phyloP scores from a whole-genome alignment of 2,888 invertebrate species.

The Cosmia pyralina region DNA sequence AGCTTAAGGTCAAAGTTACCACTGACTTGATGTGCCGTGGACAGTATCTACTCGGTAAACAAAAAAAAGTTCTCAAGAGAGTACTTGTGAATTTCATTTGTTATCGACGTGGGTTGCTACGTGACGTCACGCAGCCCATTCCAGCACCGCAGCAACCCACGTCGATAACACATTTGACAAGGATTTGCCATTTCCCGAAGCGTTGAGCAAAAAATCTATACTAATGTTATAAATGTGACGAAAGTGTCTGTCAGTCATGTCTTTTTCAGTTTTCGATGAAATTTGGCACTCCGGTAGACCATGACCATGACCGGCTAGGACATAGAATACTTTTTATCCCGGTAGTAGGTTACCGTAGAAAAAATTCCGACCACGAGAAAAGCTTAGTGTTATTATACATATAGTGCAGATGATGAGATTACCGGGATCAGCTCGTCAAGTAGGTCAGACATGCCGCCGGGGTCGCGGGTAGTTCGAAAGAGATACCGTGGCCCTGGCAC shows the following conservation, averaged over 20 bases:
- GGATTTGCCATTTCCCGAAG: background rate
- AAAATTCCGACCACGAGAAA: background rate
- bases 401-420: background rate
- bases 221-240: too few relatives aligned
- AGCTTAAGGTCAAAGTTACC: background rate
- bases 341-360: background rate
- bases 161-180: background rate
- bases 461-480: too few relatives aligned
- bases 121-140: too few relatives aligned
- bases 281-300: background rate
- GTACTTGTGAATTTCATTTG: conserved; percentile 8
- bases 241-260: too few relatives aligned
- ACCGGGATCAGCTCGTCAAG: background rate
- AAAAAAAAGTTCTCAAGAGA: background rate
- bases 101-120: too few relatives aligned
- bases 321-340: background rate
- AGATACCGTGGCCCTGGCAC: too few relatives aligned
- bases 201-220: background rate
- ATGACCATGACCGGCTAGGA: background rate
- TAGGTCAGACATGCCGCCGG: too few relatives aligned
- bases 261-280: too few relatives aligned
- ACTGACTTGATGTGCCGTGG: background rate
- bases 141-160: too few relatives aligned
- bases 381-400: background rate
- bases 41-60: background rate